Evolutionary conservation across 2,888 invertebrate species (phyloP), one percentile per base, ranked within the genome.

Genomic region (Halictus ligatus): DNA sequence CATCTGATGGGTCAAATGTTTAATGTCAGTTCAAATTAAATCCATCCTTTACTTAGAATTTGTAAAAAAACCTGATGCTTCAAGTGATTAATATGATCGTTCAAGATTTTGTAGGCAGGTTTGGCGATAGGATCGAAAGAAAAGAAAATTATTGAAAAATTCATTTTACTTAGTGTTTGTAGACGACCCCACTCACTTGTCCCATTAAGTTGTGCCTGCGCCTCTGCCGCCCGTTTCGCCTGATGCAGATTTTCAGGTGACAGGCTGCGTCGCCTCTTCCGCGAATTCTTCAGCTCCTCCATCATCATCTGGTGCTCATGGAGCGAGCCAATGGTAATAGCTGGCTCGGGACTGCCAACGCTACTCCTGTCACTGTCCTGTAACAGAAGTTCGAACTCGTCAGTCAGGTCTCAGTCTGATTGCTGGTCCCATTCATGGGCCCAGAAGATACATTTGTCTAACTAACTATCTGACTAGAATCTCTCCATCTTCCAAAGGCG

Each of bases 191-290:
- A 96, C 96, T 96, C 95, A 97, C 97, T 97, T 92, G 97, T 96
- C 94, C 97, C 97, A 93, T 97, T 97, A 74, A 97, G 94, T 94
- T 97, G 97, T 74, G 96, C 96, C 87, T 96, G 96, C 48, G 96
- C 96, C 67, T 96, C 95, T 21, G 96, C 96, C 60, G 96, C 96
- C 78, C 95, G 95, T 86, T 96, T 96, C 81, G 95, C 95, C 21
- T 96, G 96, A 89, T 96, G 96, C 80, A 95, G 92, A 89, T 93
- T 94, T 75, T 95, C 95, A 8, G 95, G 95, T 25, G 95, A 94
- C 64, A 93, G 92, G 75, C 93, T 94, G 64, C 92, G 93, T 89
- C 93, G 93, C 86, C 93, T 92, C 86, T 94, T 94, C 82, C 94
- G 92, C 60, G 94, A 92, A 85, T 92, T 94, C 87, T 94, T 94